phyloP scores from a whole-genome alignment of 64 coral and sea anemone species.

The Porites lutea region DNA sequence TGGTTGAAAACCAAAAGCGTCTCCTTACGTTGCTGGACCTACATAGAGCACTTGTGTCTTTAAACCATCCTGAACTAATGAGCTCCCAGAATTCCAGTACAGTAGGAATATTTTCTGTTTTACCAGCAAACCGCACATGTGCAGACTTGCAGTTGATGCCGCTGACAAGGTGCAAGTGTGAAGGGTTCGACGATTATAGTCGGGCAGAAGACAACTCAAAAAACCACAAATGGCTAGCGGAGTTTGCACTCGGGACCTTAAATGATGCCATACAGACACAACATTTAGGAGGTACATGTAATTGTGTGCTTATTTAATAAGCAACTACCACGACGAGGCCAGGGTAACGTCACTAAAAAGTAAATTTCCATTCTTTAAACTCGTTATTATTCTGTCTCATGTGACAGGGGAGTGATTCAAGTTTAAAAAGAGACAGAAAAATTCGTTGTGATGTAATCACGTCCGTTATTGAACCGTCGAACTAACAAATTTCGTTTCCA shows the following conservation, averaged over 20 bases:
- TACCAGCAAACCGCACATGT: slow-evolving; percentile 67
- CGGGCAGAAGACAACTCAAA: slow-evolving; percentile 43
- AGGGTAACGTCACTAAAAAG: too few relatives aligned
- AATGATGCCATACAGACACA: slow-evolving; percentile 73
- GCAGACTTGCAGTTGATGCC: slow-evolving; percentile 53
- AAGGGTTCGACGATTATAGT: slow-evolving; percentile 41
- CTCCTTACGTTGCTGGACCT: slow-evolving; percentile 65
- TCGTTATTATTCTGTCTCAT: too few relatives aligned
- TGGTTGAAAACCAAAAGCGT: slow-evolving; percentile 61
- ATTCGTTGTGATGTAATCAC: too few relatives aligned
- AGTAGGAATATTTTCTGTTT: slow-evolving; percentile 48
- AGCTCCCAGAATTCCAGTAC: background rate
- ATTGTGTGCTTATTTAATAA: too few relatives aligned
- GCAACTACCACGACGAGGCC: too few relatives aligned
- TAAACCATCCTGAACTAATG: slow-evolving; percentile 37
- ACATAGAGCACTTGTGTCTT: slow-evolving; percentile 57
- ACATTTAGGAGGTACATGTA: slow-evolving; percentile 17
- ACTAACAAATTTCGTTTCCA: too few relatives aligned
- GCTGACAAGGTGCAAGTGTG: slow-evolving; percentile 59
- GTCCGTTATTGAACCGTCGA: too few relatives aligned
- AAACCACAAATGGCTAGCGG: slow-evolving; percentile 50
- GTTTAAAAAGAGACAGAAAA: too few relatives aligned
- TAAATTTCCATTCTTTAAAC: too few relatives aligned
- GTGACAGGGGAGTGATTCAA: too few relatives aligned
- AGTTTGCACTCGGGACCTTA: slow-evolving; percentile 78